Base-by-base conservation (phyloP, 2,113 vertebrate species). In the Aplodontia rufa region DNA sequence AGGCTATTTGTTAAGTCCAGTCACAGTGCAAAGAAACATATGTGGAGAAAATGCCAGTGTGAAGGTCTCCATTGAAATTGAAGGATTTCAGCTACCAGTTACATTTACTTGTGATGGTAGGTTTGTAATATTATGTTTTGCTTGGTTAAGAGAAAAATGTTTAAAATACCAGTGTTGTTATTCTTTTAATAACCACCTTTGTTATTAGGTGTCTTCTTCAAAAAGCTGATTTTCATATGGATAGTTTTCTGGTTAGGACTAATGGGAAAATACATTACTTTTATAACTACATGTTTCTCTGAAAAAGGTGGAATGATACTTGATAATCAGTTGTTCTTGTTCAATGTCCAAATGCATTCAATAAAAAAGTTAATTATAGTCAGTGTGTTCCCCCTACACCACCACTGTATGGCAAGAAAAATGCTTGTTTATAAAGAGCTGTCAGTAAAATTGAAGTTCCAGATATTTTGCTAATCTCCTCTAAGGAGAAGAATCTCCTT, bases 31-130 rank as follows among this genome's bases (percentile, higher is more conserved):
- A 97, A 99, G 99, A 93, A 98, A 98, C 51, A 51, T 98, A 24
- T 98, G 92, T 78, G 99, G 99, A 40, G 99, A 99, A 98, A 99
- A 96, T 95, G 98, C 98, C 97, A 99, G 99, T n/a, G 99, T 99
- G 95, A 99, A 99, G 96, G 99, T 99, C 96, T 99, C 99, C 78
- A 99, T 99, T 93, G 99, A 99, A 98, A 99, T 99, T 1, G 99
- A 99, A 71, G 99, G 99, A 90, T 99, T 99, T 97, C 99, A 99
- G 95, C 98, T 99, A 75, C 99, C 99, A 28, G 99, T 99, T 49
- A 99, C 99, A 75, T 99, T 99, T 97, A 99, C 99, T 3, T 99
- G 99, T 51, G 99, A 99, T 96, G 99, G 99, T 99, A 99, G 98
- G 99, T 78, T 97, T 94, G 49, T 75, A 80, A 47, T 90, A 24